Percentiles rank a stretch among this genome's conserved stretches.
Evolutionary conservation across 2,113 vertebrate genomes (phyloP).

Genomic region (Rhabdornis inornatus): DNA sequence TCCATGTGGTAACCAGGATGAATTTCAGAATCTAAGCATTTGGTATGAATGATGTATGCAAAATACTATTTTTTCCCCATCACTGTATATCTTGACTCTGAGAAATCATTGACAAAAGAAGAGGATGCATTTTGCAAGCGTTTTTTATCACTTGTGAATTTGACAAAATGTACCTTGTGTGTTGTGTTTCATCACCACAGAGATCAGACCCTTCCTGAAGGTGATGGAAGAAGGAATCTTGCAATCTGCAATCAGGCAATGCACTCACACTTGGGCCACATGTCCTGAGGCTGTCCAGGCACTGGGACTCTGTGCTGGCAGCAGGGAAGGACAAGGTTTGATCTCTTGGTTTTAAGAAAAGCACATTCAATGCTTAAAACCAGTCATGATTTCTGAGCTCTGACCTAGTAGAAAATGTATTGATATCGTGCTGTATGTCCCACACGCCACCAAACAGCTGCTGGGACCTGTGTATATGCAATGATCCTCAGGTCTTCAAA

Average conservation of each 20-base stretch:
- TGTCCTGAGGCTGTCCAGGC: neutral
- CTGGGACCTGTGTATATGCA: neutral
- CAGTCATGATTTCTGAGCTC: neutral
- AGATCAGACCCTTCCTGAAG: neutral
- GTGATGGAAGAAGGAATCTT: neutral
- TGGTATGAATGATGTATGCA: neutral
- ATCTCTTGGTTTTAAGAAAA: neutral
- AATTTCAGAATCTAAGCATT: neutral
- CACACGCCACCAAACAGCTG: neutral
- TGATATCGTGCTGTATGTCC: neutral
- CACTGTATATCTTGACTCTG: neutral
- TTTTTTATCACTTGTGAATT: neutral
- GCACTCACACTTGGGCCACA: neutral
- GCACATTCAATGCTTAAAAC: neutral
- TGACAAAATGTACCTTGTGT: neutral
- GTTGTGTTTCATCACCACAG: neutral
- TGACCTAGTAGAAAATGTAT: neutral
- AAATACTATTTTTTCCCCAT: neutral
- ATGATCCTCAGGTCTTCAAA: neutral
- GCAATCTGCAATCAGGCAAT: neutral
- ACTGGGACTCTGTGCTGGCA: neutral
- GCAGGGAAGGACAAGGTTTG: neutral
- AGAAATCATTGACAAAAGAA: neutral
- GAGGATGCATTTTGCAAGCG: neutral
- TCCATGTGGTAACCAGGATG: neutral